Conservation (phyloP, 2,888 invertebrate genomes). For the Odontocerum albicorne region DNA sequence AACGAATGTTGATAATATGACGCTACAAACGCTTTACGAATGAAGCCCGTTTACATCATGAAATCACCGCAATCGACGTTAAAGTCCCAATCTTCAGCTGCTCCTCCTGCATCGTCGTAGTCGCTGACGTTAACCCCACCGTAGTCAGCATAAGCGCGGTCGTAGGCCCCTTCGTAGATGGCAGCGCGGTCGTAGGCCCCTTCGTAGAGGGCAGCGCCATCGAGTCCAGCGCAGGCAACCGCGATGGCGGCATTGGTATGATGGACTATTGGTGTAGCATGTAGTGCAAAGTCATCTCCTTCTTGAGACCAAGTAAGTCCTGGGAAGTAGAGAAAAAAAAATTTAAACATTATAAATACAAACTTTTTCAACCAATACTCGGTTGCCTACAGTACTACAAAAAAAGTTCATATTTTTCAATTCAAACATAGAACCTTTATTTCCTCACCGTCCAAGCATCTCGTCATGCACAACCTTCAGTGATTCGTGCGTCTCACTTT, state of each 20-base stretch:
- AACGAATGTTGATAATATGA: neutral
- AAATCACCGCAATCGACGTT: slow-evolving; percentile 74
- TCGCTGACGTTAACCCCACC: slow-evolving; percentile 51
- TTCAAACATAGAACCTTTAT: too few relatives aligned
- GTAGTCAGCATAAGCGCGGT: slow-evolving; percentile 63
- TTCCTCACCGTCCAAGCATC: too few relatives aligned
- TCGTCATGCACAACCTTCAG: too few relatives aligned
- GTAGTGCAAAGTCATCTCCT: slow-evolving; percentile 66
- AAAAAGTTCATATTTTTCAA: too few relatives aligned
- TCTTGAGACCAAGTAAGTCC: slow-evolving; percentile 68
- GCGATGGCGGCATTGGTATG: slow-evolving; percentile 62
- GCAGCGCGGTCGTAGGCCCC: slow-evolving; percentile 62
- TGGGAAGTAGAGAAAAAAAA: slow-evolving; percentile 41
- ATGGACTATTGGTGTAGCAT: slow-evolving; percentile 66
- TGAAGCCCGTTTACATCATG: slow-evolving; percentile 62
- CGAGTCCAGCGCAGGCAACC: slow-evolving; percentile 56
- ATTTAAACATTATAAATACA: too few relatives aligned
- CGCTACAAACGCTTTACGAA: neutral
- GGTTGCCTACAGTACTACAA: too few relatives aligned
- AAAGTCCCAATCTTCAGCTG: slow-evolving; percentile 68
- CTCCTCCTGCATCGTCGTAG: slow-evolving; percentile 44
- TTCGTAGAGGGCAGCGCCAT: slow-evolving; percentile 63
- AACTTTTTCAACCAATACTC: too few relatives aligned
- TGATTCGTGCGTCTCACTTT: too few relatives aligned
- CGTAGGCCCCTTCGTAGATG: slow-evolving; percentile 62